These are phyloP conservation scores for Drosophila picticornis DNA, from an alignment of 2,888 invertebrate species.

Conservation along the genomic window DNA sequence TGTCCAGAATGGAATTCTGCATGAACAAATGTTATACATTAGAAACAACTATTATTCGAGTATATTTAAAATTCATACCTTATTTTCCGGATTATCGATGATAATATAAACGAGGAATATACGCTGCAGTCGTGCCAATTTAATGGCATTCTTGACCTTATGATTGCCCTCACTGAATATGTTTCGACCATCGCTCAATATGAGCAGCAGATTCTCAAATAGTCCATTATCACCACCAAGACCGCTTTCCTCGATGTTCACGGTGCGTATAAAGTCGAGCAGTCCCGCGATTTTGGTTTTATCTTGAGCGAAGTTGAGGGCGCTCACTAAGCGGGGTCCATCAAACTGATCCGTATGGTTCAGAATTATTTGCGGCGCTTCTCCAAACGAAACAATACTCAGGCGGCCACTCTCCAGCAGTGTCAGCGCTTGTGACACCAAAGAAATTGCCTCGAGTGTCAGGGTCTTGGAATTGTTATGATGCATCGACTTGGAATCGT, in stretches of 20 bases:
- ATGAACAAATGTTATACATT: conserved; percentile 65
- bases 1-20: conserved; percentile 96
- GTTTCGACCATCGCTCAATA: conserved; percentile 98
- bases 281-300: conserved; percentile 94
- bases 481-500: conserved; percentile 97
- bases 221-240: conserved; percentile 84
- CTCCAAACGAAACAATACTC: conserved; percentile 96
- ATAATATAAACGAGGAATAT: conserved; percentile 98
- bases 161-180: conserved; percentile 95
- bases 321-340: conserved; percentile 92
- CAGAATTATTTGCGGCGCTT: conserved; percentile 93
- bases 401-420: conserved; percentile 97
- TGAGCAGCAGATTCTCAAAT: conserved; percentile 89
- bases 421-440: conserved; percentile 95
- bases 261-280: conserved; percentile 91
- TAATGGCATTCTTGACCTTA: conserved; percentile 91
- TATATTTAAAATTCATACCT: conserved; percentile 86
- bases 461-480: conserved; percentile 95
- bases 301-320: conserved; percentile 94
- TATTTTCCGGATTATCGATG: conserved; percentile 96
- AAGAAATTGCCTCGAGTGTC: conserved; percentile 97
- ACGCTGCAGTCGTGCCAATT: conserved; percentile 91
- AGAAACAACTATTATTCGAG: neutral
- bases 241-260: conserved; percentile 86
- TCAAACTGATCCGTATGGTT: conserved; percentile 93